Evolutionary conservation across 2,797 vertebrate genomes (phyloP).

Genomic region (Cygnus olor): DNA sequence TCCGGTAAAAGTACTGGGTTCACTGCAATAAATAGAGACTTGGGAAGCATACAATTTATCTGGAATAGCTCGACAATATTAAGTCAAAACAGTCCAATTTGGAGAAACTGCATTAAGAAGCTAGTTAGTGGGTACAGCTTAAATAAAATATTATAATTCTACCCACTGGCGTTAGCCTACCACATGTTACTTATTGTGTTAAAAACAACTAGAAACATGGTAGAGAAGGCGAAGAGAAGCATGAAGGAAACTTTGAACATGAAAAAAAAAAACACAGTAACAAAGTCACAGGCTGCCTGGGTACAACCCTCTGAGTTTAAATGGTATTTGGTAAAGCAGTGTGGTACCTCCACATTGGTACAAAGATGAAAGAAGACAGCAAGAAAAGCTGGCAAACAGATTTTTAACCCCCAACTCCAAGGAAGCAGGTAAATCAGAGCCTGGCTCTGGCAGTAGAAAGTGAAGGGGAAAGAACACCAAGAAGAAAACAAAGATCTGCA

Average conservation of each 20-base stretch:
- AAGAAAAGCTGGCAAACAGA: not conserved
- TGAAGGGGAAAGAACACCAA: not conserved
- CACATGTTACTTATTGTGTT: not conserved
- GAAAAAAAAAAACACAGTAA: not conserved
- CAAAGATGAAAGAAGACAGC: not conserved
- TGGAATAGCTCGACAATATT: not conserved
- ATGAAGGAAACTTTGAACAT: not conserved
- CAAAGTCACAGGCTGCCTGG: not conserved
- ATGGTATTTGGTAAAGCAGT: not conserved
- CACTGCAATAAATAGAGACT: not conserved
- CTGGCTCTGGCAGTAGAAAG: not conserved
- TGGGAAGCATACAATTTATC: not conserved
- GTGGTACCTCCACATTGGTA: not conserved
- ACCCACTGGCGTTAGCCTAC: not conserved
- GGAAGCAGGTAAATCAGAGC: not conserved
- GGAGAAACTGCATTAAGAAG: not conserved
- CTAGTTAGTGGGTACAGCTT: not conserved
- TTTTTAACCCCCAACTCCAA: not conserved
- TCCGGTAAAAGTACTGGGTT: not conserved
- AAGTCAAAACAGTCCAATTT: not conserved
- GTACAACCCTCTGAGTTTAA: not conserved
- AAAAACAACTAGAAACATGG: not conserved
- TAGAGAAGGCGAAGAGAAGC: not conserved
- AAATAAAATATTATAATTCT: not conserved
- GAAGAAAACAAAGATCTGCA: not conserved